A percentile compares a stretch with the other conserved stretches of the same genome.
Evolutionary conservation across 2,888 invertebrate genomes (phyloP).

Genomic region (Crematogaster levior): DNA sequence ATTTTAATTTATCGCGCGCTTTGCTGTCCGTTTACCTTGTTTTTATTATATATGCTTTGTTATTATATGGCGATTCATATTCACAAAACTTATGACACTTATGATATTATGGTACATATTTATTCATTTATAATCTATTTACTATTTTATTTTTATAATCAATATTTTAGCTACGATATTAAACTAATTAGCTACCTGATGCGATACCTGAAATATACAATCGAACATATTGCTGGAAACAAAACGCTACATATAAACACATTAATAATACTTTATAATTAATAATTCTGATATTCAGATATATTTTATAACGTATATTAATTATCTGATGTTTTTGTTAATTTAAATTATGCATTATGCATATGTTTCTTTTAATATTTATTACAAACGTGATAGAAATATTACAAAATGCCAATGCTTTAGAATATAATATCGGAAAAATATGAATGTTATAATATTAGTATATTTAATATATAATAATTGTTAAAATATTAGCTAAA

Average conservation of each 20-base stretch:
- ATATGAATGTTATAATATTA: background rate
- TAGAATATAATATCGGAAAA: background rate
- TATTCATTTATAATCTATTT: background rate
- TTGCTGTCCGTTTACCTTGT: background rate
- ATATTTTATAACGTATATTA: background rate
- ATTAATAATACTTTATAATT: conserved; percentile 12
- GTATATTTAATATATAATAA: background rate
- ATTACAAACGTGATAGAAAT: background rate
- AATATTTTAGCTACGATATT: background rate
- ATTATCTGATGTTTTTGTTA: background rate
- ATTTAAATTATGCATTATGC: background rate
- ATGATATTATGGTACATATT: background rate
- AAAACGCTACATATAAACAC: background rate
- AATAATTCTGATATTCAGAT: background rate
- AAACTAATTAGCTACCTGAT: conserved; percentile 1
- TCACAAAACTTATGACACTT: background rate
- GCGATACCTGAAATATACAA: background rate
- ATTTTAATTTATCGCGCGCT: background rate
- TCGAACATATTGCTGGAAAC: background rate
- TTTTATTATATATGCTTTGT: background rate
- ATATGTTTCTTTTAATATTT: background rate
- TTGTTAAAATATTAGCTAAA: background rate
- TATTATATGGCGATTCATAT: background rate
- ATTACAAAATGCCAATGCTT: background rate
- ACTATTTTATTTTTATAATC: background rate